Conservation (phyloP, 1,140 invertebrate species). For the Tenebrio molitor region DNA sequence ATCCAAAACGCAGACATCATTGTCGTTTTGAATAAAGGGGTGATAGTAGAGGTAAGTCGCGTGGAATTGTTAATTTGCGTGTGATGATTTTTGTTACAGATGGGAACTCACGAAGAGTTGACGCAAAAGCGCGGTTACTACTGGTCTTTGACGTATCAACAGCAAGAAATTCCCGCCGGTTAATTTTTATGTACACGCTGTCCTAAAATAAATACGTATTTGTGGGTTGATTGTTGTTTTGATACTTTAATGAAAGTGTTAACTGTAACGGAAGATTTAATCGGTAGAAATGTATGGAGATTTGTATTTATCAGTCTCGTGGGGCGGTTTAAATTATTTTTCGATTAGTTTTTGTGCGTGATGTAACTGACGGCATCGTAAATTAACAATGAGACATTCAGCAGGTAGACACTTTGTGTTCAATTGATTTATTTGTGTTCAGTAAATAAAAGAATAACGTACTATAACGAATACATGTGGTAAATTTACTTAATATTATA, state of each 20-base stretch:
- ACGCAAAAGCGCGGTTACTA: slow-evolving; percentile 76
- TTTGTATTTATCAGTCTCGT: too few species aligned
- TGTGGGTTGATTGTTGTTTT: slow-evolving; percentile 3
- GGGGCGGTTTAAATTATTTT: background rate
- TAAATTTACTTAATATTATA: slow-evolving; percentile 43
- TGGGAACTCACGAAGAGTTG: slow-evolving; percentile 74
- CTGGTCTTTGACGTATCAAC: slow-evolving; percentile 78
- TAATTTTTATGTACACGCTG: slow-evolving; percentile 38
- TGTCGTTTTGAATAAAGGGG: slow-evolving; percentile 85
- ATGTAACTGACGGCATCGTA: too few species aligned
- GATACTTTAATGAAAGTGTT: background rate
- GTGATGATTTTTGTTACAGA: slow-evolving; percentile 67
- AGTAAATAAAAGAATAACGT: slow-evolving; percentile 40
- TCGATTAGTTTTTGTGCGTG: background rate
- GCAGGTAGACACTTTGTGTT: slow-evolving; percentile 9
- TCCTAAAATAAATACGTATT: slow-evolving; percentile 19
- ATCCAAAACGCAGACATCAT: slow-evolving; percentile 90
- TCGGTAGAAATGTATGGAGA: too few species aligned
- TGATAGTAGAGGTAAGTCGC: slow-evolving; percentile 81
- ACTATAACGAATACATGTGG: slow-evolving; percentile 37
- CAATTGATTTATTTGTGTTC: slow-evolving; percentile 47
- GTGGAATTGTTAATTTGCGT: slow-evolving; percentile 44
- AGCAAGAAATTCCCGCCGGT: slow-evolving; percentile 63
- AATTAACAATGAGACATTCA: slow-evolving; percentile 20
- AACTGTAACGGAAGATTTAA: too few species aligned